phyloP scores from a whole-genome alignment of 2,888 invertebrate species.

The Melipona bicolor region DNA sequence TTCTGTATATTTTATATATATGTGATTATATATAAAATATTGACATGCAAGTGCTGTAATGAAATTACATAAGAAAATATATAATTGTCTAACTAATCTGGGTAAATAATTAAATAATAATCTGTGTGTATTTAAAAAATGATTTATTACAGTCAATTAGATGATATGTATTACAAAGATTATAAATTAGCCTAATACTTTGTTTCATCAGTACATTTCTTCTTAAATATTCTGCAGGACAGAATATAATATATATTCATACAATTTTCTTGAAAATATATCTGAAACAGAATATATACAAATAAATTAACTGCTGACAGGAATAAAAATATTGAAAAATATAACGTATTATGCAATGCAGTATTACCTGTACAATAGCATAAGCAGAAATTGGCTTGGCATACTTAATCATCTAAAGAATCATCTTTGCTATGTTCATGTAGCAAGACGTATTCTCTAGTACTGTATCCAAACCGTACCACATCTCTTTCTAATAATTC shows the following conservation, averaged over 20 bases:
- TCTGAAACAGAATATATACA: constrained; percentile 26
- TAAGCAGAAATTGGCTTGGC: constrained; percentile 34
- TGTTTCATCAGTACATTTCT: constrained; percentile 27
- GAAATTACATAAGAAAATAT: constrained; percentile 17
- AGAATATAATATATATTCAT: not conserved
- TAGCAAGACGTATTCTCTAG: constrained; percentile 97
- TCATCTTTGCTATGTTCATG: constrained; percentile 96
- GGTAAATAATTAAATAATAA: constrained; percentile 49
- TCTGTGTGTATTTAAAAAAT: constrained; percentile 31
- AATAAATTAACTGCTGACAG: not conserved
- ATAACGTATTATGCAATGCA: not conserved
- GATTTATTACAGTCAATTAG: constrained; percentile 49
- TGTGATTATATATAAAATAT: constrained; percentile 1
- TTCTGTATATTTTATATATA: constrained; percentile 51
- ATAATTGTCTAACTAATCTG: constrained; percentile 13
- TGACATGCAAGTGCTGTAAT: not conserved
- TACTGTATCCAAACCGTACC: constrained; percentile 98
- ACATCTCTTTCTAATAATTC: constrained; percentile 98
- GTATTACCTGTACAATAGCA: constrained; percentile 61
- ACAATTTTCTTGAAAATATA: too few species aligned
- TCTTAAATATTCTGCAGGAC: constrained; percentile 20
- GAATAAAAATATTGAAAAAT: not conserved
- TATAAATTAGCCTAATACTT: constrained; percentile 7
- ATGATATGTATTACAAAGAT: not conserved
- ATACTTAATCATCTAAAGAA: constrained; percentile 86